phyloP scores from a whole-genome alignment of 2,888 invertebrate species.

The Pachymerium ferrugineum region DNA sequence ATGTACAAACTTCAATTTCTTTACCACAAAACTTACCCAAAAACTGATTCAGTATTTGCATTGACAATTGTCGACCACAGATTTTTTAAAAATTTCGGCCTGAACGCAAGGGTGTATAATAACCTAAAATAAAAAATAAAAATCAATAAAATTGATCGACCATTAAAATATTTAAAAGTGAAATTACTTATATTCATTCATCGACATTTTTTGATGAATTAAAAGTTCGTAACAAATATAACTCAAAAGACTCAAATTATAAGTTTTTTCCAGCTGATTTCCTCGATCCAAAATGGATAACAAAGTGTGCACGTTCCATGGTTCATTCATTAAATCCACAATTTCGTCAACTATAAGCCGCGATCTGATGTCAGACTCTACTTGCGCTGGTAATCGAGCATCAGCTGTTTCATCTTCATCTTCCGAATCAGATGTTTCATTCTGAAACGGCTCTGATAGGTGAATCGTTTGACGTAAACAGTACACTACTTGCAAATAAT shows the following conservation, averaged over 20 bases:
- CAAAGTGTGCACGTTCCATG: constrained; percentile 55
- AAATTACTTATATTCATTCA: constrained; percentile 72
- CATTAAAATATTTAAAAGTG: background rate
- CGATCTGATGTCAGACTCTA: constrained; percentile 34
- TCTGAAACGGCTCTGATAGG: constrained; percentile 47
- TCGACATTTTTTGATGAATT: constrained; percentile 70
- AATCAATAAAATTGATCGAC: constrained; percentile 7
- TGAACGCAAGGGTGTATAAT: constrained; percentile 72
- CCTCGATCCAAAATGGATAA: constrained; percentile 49
- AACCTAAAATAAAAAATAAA: constrained; percentile 52
- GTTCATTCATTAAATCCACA: constrained; percentile 63
- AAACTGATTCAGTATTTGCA: constrained; percentile 51
- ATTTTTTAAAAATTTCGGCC: constrained; percentile 67
- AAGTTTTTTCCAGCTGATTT: constrained; percentile 42
- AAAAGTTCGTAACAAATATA: constrained; percentile 77
- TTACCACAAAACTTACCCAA: constrained; percentile 46
- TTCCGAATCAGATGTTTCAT: constrained; percentile 55
- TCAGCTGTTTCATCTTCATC: constrained; percentile 39
- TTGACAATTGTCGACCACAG: constrained; percentile 60
- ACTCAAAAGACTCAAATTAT: constrained; percentile 61
- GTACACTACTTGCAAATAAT: constrained; percentile 58
- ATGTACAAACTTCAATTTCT: background rate
- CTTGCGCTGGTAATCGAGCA: constrained; percentile 1
- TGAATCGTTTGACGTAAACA: constrained; percentile 51
- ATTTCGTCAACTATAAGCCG: constrained; percentile 50